Conservation (phyloP, 2,888 invertebrate species). For the Netelia inedita region DNA sequence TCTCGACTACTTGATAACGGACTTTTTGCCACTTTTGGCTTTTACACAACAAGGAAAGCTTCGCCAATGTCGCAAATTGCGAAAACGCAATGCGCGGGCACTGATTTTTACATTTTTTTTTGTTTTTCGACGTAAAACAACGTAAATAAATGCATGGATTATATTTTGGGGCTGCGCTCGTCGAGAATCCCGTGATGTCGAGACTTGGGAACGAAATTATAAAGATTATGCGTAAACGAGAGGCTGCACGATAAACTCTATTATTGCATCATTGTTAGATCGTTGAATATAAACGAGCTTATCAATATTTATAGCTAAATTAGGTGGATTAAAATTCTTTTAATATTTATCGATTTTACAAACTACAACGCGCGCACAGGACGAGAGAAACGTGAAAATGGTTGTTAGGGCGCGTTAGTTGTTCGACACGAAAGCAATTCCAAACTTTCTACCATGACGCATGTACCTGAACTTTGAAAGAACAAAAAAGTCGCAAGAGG, state of each 20-base stretch:
- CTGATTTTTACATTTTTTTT: neutral
- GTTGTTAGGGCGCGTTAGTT: slow-evolving; percentile 47
- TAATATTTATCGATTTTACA: slow-evolving; percentile 63
- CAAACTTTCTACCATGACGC: slow-evolving; percentile 44
- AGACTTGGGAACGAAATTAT: slow-evolving; percentile 19
- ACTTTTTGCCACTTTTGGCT: too few relatives aligned
- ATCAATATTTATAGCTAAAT: slow-evolving; percentile 64
- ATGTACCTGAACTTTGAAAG: slow-evolving; percentile 11
- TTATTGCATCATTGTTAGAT: slow-evolving; percentile 63
- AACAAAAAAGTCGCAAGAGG: slow-evolving; percentile 24
- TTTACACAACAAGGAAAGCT: neutral
- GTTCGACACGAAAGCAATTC: slow-evolving; percentile 49
- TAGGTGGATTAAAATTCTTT: slow-evolving; percentile 62
- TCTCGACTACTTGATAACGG: too few relatives aligned
- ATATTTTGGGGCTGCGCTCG: slow-evolving; percentile 2
- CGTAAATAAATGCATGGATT: neutral
- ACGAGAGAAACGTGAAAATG: slow-evolving; percentile 45
- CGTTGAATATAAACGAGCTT: slow-evolving; percentile 64
- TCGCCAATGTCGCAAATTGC: neutral
- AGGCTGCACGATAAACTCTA: slow-evolving; percentile 45
- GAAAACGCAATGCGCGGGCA: neutral
- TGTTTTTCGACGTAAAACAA: neutral
- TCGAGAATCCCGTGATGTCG: neutral
- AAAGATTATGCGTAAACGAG: neutral
- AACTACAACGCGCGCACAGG: slow-evolving; percentile 48